Evolutionary conservation across 1,140 invertebrate genomes (phyloP).

Genomic region (Lethrus apterus): DNA sequence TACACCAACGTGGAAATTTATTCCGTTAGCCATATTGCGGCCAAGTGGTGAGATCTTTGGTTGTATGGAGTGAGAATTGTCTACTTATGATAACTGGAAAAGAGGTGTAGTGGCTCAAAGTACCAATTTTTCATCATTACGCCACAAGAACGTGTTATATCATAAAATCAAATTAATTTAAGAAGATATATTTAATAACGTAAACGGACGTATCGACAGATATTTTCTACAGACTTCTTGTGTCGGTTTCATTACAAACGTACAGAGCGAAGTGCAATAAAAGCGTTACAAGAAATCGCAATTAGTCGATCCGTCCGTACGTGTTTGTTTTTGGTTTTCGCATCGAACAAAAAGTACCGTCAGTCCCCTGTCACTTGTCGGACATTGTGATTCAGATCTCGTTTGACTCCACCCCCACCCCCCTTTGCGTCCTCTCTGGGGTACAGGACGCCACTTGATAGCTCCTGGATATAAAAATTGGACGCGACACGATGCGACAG

Average conservation of each 20-base stretch:
- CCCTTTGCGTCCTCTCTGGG: too few relatives aligned
- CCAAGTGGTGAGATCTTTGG: too few relatives aligned
- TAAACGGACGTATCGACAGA: not conserved
- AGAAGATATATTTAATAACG: not conserved
- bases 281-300: constrained; percentile 12
- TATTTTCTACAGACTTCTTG: not conserved
- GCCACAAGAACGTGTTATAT: too few relatives aligned
- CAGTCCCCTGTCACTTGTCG: constrained; percentile 29
- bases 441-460: constrained; percentile 24
- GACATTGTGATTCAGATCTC: constrained; percentile 24
- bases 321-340: constrained; percentile 18
- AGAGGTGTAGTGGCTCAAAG: not conserved
- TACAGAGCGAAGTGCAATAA: not conserved
- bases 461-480: constrained; percentile 28
- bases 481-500: constrained; percentile 28
- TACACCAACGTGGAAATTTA: too few relatives aligned
- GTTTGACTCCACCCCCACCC: too few relatives aligned
- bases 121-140: not conserved
- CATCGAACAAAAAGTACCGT: constrained; percentile 18
- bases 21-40: too few relatives aligned
- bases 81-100: not conserved
- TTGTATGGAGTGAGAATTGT: too few relatives aligned
- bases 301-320: constrained; percentile 9
- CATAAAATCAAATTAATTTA: too few relatives aligned
- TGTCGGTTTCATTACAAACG: not conserved